phyloP scores from a whole-genome alignment of 2,888 invertebrate species.

The Nymphalis urticae region DNA sequence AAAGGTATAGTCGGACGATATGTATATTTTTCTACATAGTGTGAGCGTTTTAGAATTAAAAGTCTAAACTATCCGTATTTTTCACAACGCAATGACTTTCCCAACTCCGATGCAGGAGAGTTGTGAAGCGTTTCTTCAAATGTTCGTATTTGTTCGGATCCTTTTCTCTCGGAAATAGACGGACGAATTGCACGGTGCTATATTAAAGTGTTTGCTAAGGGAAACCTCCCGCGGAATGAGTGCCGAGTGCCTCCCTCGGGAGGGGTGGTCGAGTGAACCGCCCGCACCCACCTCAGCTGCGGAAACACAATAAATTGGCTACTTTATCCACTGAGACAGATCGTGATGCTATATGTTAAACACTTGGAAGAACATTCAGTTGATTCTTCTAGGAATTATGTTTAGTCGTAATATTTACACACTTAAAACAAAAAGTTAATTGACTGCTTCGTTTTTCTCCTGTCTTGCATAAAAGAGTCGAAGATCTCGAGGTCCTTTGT shows the following conservation, averaged over 20 bases:
- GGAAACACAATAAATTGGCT: slow-evolving; percentile 35
- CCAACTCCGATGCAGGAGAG: slow-evolving; percentile 21
- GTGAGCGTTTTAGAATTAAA: slow-evolving; percentile 10
- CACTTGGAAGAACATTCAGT: slow-evolving; percentile 16
- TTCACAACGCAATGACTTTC: slow-evolving; percentile 18
- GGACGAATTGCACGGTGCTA: slow-evolving; percentile 53
- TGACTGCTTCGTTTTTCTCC: no score
- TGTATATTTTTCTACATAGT: background rate
- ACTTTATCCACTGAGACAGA: slow-evolving; percentile 27
- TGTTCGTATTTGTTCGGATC: slow-evolving; percentile 34
- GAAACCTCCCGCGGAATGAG: slow-evolving; percentile 33
- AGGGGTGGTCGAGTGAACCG: slow-evolving; percentile 21
- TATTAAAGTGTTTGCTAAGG: slow-evolving; percentile 58
- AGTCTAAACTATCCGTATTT: slow-evolving; percentile 23
- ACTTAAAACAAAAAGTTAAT: background rate
- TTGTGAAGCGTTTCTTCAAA: slow-evolving; percentile 36
- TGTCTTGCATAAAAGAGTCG: no score
- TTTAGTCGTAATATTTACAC: background rate
- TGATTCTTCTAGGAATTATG: background rate
- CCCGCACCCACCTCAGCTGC: slow-evolving; percentile 20
- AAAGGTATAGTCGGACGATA: background rate
- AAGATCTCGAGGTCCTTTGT: no score
- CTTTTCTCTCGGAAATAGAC: slow-evolving; percentile 47
- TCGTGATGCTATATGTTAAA: slow-evolving; percentile 26
- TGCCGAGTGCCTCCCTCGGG: slow-evolving; percentile 24